A percentile compares a stretch with the other conserved stretches of the same genome.
phyloP scores from a whole-genome alignment of 2,888 invertebrate genomes.

The Alentia gelatinosa region DNA sequence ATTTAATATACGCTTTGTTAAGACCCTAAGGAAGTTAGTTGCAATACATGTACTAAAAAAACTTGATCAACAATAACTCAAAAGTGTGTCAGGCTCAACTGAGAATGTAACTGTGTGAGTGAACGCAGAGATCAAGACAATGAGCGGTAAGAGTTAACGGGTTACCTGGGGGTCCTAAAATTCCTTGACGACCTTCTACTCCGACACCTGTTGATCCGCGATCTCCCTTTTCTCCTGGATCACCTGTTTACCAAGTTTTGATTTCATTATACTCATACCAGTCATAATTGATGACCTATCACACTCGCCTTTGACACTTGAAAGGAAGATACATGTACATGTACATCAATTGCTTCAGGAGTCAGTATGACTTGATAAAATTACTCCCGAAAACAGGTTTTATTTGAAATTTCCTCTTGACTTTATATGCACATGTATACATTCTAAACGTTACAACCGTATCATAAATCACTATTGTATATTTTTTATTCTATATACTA shows the following conservation, averaged over 20 bases:
- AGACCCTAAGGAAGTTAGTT: background rate
- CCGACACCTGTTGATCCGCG: constrained; percentile 86
- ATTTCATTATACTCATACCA: background rate
- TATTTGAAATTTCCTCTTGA: no score
- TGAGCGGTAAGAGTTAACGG: background rate
- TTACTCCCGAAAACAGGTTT: background rate
- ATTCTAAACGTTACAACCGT: no score
- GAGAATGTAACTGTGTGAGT: background rate
- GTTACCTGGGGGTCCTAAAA: constrained; percentile 85
- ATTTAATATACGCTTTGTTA: background rate
- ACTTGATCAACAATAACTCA: background rate
- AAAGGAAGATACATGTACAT: no score
- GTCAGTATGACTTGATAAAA: background rate
- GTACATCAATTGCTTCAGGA: background rate
- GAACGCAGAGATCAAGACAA: background rate
- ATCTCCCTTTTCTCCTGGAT: constrained; percentile 83
- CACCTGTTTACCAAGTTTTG: constrained; percentile 83
- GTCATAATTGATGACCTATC: no score
- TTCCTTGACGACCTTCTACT: constrained; percentile 87
- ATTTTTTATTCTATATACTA: no score
- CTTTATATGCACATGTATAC: no score
- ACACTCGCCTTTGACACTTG: no score
- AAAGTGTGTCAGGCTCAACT: background rate
- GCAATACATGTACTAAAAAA: background rate
- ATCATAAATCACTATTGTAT: no score